These are phyloP conservation scores for Athetis lepigone DNA, from an alignment of 2,888 invertebrate species.

Conservation along the genomic window DNA sequence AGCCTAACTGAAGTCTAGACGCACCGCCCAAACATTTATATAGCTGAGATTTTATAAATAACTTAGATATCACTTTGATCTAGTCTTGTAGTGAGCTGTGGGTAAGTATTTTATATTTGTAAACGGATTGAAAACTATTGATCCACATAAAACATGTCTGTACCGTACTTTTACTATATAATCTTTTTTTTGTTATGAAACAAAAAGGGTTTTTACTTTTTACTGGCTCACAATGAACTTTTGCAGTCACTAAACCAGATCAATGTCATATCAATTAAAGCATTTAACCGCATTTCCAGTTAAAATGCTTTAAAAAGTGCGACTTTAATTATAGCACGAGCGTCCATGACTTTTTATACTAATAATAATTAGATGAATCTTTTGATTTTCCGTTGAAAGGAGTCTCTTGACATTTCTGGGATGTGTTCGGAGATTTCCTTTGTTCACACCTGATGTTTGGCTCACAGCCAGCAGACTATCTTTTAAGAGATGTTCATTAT, in stretches of 20 bases:
- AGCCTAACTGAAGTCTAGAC: slow-evolving; percentile 56
- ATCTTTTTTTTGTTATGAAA: too few species aligned
- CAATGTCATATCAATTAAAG: slow-evolving; percentile 17
- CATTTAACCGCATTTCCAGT: slow-evolving; percentile 11
- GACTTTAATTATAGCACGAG: slow-evolving; percentile 7
- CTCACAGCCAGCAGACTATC: slow-evolving; percentile 43
- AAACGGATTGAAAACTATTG: neutral
- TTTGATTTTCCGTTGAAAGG: slow-evolving; percentile 59
- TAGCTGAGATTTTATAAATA: slow-evolving; percentile 51
- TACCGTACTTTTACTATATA: neutral
- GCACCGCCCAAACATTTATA: slow-evolving; percentile 47
- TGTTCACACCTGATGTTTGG: slow-evolving; percentile 62
- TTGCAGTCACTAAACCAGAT: slow-evolving; percentile 23
- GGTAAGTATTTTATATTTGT: slow-evolving; percentile 10
- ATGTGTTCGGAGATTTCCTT: slow-evolving; percentile 50
- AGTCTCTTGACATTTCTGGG: slow-evolving; percentile 43
- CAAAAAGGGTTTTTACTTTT: slow-evolving; percentile 1
- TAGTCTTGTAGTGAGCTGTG: slow-evolving; percentile 8
- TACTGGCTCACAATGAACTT: slow-evolving; percentile 17
- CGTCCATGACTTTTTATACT: slow-evolving; percentile 13
- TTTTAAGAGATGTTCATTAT: slow-evolving; percentile 41
- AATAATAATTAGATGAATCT: slow-evolving; percentile 26
- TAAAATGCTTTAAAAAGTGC: slow-evolving; percentile 8
- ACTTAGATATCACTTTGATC: slow-evolving; percentile 37
- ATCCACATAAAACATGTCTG: slow-evolving; percentile 3